phyloP scores from a whole-genome alignment of 1,140 invertebrate genomes.

The Drosophila burlai region DNA sequence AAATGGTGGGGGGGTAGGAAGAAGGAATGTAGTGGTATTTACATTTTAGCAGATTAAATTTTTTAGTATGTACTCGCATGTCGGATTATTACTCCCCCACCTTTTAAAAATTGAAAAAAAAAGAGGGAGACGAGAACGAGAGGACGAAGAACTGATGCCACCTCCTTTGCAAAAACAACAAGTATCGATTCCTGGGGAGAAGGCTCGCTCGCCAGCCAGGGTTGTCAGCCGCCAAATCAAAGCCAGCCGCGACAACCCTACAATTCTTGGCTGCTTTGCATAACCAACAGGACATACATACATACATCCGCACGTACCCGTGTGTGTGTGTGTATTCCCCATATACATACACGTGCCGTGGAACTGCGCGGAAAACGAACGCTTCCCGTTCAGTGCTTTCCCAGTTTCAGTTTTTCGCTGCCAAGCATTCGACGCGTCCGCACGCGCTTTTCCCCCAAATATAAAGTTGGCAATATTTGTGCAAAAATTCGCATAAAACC shows the following conservation, averaged over 20 bases:
- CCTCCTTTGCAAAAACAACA: constrained; percentile 52
- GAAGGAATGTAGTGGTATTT: constrained; percentile 50
- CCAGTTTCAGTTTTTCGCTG: constrained; percentile 54
- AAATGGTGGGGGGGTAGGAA: background rate
- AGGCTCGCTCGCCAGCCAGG: constrained; percentile 42
- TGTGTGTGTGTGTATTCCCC: constrained; percentile 44
- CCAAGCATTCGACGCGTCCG: constrained; percentile 44
- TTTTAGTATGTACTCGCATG: constrained; percentile 60
- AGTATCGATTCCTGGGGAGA: constrained; percentile 72
- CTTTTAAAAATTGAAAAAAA: constrained; percentile 14
- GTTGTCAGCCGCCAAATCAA: constrained; percentile 65
- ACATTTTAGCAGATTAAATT: constrained; percentile 79
- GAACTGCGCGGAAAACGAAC: constrained; percentile 50
- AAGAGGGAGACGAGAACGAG: constrained; percentile 3
- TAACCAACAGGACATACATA: constrained; percentile 56
- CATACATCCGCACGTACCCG: background rate
- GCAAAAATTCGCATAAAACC: background rate
- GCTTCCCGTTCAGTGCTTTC: constrained; percentile 21
- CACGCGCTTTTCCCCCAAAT: constrained; percentile 36
- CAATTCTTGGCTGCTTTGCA: constrained; percentile 71
- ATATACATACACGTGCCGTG: constrained; percentile 66
- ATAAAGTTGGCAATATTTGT: constrained; percentile 7
- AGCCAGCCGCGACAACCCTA: constrained; percentile 63
- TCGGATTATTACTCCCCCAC: constrained; percentile 23
- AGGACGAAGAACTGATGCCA: constrained; percentile 15